Conservation (phyloP, 2,113 vertebrate genomes). For the Amphiprion ocellaris region DNA sequence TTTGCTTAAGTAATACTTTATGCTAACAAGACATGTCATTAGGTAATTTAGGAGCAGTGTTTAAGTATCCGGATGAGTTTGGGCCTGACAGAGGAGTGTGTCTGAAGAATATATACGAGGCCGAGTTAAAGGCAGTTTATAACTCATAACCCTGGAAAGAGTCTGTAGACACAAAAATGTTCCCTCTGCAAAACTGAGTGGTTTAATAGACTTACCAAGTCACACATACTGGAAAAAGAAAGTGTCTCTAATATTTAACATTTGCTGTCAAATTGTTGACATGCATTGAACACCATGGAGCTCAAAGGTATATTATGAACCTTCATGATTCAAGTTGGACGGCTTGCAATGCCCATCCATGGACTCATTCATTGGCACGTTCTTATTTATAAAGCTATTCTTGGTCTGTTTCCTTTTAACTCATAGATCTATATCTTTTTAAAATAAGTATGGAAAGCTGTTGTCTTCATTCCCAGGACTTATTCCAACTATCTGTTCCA, state of each 20-base stretch:
- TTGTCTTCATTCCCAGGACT: too few relatives aligned
- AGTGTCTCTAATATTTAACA: neutral
- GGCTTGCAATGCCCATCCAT: too few relatives aligned
- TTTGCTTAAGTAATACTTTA: conserved; percentile 73
- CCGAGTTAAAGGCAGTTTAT: conserved; percentile 7
- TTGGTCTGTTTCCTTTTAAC: too few relatives aligned
- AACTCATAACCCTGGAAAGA: neutral
- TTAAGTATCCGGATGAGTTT: conserved; percentile 60
- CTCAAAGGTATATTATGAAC: too few relatives aligned
- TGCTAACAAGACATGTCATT: conserved; percentile 67
- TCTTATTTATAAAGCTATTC: too few relatives aligned
- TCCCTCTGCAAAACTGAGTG: neutral
- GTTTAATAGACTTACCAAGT: neutral
- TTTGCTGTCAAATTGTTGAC: too few relatives aligned
- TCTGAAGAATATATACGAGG: conserved; percentile 35
- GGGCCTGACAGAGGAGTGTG: conserved; percentile 8
- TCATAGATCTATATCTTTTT: too few relatives aligned
- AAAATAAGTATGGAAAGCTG: too few relatives aligned
- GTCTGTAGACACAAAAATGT: neutral
- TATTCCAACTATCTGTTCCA: too few relatives aligned
- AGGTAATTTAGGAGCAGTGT: conserved; percentile 57
- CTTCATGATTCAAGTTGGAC: too few relatives aligned
- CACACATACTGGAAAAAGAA: neutral
- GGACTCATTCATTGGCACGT: too few relatives aligned
- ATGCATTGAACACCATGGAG: too few relatives aligned